A percentile compares a stretch with the other conserved stretches of the same genome.
These are phyloP conservation scores for Cerastoderma edule DNA, from an alignment of 2,888 invertebrate genomes.

Conservation along the genomic window DNA sequence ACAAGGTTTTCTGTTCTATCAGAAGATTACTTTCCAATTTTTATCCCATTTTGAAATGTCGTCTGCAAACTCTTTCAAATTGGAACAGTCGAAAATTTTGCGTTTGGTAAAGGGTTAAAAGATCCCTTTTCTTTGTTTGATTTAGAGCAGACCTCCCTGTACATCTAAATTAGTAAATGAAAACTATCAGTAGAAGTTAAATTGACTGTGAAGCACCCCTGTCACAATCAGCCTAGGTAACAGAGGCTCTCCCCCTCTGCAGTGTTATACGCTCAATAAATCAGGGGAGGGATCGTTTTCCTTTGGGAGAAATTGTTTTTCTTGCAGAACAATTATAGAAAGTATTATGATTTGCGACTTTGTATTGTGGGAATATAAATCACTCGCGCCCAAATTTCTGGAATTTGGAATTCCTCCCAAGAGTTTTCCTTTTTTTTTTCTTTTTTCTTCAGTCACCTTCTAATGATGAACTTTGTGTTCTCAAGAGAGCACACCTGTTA, in stretches of 20 bases:
- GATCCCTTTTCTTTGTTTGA: no score
- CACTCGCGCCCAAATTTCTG: neutral
- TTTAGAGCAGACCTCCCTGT: conserved; percentile 19
- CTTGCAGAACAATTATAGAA: conserved; percentile 22
- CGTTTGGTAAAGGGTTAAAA: no score
- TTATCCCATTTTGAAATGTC: no score
- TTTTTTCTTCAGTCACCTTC: no score
- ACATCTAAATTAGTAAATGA: conserved; percentile 27
- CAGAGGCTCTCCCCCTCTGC: conserved; percentile 23
- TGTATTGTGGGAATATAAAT: conserved; percentile 1
- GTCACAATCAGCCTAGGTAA: conserved; percentile 33
- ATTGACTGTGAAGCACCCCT: conserved; percentile 37
- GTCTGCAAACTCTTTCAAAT: no score
- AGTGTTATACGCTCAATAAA: conserved; percentile 26
- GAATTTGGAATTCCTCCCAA: neutral
- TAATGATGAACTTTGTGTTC: no score
- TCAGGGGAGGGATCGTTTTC: conserved; percentile 32
- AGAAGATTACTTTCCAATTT: no score
- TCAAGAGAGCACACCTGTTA: no score
- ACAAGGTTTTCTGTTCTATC: no score
- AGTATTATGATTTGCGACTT: conserved; percentile 1
- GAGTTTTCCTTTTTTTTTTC: neutral
- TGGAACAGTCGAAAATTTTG: no score
- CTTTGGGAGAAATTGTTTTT: conserved; percentile 22
- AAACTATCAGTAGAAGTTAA: conserved; percentile 8